Conservation (phyloP, 2,113 vertebrate species). For the Engystomops pustulosus region DNA sequence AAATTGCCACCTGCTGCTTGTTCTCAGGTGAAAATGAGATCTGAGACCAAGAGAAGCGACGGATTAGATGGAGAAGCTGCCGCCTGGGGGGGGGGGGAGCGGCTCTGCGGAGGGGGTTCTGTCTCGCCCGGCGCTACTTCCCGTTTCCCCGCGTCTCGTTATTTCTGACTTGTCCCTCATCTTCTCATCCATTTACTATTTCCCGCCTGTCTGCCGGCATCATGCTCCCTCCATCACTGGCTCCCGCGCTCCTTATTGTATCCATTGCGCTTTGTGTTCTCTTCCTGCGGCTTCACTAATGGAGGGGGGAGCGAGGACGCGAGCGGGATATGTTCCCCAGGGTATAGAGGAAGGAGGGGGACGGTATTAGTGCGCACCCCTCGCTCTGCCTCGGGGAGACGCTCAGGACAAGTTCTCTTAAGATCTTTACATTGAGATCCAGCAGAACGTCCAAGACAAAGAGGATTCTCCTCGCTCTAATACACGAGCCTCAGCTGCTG, state of each 20-base stretch:
- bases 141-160: neutral
- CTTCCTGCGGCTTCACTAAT: neutral
- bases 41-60: conserved; percentile 42
- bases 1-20: conserved; percentile 50
- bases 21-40: conserved; percentile 58
- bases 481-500: neutral
- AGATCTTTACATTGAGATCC: neutral
- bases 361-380: neutral
- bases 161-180: neutral
- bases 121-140: neutral
- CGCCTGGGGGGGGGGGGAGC: neutral
- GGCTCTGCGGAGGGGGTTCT: neutral
- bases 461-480: neutral
- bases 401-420: conserved; percentile 8
- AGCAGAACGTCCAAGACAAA: neutral
- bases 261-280: conserved; percentile 3
- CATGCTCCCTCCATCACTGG: neutral
- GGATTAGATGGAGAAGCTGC: neutral
- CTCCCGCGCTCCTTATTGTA: neutral
- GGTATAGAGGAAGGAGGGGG: conserved; percentile 20
- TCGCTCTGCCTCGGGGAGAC: conserved; percentile 10
- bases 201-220: neutral
- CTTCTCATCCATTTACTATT: neutral
- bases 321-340: neutral
- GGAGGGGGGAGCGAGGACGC: neutral